Evolutionary conservation across 2,797 vertebrate genomes (phyloP).

Genomic region (Nyctalus aviator): DNA sequence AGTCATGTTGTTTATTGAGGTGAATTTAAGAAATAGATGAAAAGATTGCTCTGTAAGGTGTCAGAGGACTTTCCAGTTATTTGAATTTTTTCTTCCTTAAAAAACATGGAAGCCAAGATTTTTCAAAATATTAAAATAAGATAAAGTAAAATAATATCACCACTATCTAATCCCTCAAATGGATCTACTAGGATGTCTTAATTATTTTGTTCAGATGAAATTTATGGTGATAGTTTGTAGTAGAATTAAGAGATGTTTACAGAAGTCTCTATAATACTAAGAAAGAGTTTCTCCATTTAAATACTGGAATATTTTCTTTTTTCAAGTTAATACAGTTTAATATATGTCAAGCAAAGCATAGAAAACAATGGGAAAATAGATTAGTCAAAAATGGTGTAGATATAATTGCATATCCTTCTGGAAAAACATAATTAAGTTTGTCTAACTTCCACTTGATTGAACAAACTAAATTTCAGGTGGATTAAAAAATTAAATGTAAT

Average conservation of each 20-base stretch:
- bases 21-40: not conserved
- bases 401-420: not conserved
- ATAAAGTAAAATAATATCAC: not conserved
- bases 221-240: not conserved
- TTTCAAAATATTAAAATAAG: not conserved
- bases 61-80: not conserved
- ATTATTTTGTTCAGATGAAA: not conserved
- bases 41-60: not conserved
- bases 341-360: not conserved
- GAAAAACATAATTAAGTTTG: not conserved
- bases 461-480: slow-evolving; percentile 20
- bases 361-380: not conserved
- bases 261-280: not conserved
- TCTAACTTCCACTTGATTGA: not conserved
- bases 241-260: not conserved
- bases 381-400: not conserved
- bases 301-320: not conserved
- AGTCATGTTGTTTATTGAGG: not conserved
- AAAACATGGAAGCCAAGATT: not conserved
- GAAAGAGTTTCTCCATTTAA: not conserved
- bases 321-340: not conserved
- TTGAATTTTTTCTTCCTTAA: slow-evolving; percentile 2
- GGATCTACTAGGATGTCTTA: not conserved
- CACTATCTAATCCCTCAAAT: not conserved
- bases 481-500: not conserved